A percentile compares a stretch with the other conserved stretches of the same genome.
phyloP scores from a whole-genome alignment of 2,113 vertebrate genomes.

The Vombatus ursinus region DNA sequence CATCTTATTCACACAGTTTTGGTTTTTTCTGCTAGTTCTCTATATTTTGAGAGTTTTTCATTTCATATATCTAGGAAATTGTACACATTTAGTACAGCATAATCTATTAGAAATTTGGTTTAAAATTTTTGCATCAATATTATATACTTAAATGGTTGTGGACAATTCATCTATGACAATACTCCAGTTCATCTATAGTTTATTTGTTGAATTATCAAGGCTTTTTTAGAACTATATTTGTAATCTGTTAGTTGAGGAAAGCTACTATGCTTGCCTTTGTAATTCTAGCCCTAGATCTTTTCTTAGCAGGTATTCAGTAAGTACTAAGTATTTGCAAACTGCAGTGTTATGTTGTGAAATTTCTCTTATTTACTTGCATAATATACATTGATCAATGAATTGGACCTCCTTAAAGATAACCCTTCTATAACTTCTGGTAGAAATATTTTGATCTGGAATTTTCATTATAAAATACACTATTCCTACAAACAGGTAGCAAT shows the following conservation, averaged over 20 bases:
- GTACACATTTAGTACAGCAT: background rate
- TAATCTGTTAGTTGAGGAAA: background rate
- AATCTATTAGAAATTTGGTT: background rate
- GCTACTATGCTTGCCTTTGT: background rate
- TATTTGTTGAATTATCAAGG: too few relatives aligned
- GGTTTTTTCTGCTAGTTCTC: background rate
- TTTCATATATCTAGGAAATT: background rate
- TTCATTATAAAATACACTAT: background rate
- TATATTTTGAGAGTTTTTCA: background rate
- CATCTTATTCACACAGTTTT: background rate
- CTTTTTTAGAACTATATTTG: too few relatives aligned
- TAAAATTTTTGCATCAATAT: background rate
- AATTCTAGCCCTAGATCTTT: background rate
- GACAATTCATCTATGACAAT: too few relatives aligned
- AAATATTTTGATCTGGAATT: background rate
- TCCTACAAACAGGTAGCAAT: background rate
- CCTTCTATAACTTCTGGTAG: background rate
- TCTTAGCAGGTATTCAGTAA: background rate
- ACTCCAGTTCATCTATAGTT: background rate
- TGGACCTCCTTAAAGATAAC: background rate
- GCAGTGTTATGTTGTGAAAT: background rate
- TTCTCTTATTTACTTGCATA: background rate
- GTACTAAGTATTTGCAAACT: background rate
- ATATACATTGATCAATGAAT: background rate
- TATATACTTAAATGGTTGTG: background rate